These are phyloP conservation scores for Campoplex capitator DNA, from an alignment of 2,888 invertebrate genomes.

Conservation along the genomic window DNA sequence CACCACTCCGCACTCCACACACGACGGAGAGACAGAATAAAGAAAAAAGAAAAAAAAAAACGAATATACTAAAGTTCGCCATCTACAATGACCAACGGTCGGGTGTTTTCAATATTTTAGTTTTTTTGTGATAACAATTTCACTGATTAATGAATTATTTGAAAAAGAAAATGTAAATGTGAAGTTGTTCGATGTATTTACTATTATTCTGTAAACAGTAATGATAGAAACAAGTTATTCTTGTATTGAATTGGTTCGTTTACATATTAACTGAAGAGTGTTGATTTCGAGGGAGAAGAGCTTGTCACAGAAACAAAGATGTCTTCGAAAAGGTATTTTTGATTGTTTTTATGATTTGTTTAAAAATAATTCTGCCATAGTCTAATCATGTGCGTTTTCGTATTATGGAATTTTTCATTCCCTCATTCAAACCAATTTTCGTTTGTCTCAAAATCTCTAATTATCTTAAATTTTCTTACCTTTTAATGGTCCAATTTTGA, in stretches of 20 bases:
- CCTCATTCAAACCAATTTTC: neutral
- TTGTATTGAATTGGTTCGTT: conserved; percentile 74
- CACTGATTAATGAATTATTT: conserved; percentile 75
- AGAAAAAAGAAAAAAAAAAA: neutral
- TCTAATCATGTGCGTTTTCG: neutral
- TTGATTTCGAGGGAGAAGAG: conserved; percentile 75
- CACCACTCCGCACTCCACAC: neutral
- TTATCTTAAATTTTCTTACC: neutral
- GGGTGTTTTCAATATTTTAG: conserved; percentile 79
- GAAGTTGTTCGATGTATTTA: conserved; percentile 68
- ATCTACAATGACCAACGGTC: conserved; percentile 80
- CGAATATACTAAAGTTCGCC: conserved; percentile 70
- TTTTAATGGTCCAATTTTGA: neutral
- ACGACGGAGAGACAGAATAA: neutral
- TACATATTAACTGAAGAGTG: conserved; percentile 74
- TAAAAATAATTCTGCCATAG: conserved; percentile 11
- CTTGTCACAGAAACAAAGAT: conserved; percentile 81
- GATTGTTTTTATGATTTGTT: conserved; percentile 74
- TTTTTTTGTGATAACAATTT: conserved; percentile 78
- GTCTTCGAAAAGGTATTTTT: conserved; percentile 84
- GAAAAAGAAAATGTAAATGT: conserved; percentile 78
- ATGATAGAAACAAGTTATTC: conserved; percentile 70
- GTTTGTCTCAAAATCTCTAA: neutral
- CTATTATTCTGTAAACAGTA: conserved; percentile 74
- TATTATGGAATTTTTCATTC: neutral